Conservation (phyloP, 2,113 vertebrate genomes). For the Cnemophilus loriae region DNA sequence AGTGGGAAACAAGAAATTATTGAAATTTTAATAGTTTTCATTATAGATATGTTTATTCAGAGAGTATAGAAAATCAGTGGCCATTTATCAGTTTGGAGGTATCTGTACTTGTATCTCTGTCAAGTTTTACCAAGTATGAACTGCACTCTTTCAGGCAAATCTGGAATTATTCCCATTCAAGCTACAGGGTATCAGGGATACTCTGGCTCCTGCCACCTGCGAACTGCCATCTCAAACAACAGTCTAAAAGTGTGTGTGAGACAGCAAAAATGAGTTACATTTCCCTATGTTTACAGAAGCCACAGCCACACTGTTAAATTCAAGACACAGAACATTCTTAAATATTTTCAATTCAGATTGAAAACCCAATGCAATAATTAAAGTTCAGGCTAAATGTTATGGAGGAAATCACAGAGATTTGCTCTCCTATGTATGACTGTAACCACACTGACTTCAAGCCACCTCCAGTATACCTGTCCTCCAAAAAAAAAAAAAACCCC, state of each 20-base stretch:
- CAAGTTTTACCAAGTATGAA: not conserved
- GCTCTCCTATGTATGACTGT: not conserved
- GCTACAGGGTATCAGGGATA: not conserved
- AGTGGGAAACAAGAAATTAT: not conserved
- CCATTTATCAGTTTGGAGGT: not conserved
- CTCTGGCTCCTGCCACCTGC: not conserved
- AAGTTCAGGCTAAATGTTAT: slow-evolving; percentile 6
- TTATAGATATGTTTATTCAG: not conserved
- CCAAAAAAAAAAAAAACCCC: not conserved
- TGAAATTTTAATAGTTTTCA: not conserved
- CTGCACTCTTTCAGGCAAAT: not conserved
- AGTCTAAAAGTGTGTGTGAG: not conserved
- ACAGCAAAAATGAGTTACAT: not conserved
- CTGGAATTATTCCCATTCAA: not conserved
- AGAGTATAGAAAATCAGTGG: not conserved
- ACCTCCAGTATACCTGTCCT: not conserved
- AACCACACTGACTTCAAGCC: not conserved
- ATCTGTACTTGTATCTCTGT: not conserved
- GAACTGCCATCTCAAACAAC: not conserved
- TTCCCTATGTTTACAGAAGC: not conserved
- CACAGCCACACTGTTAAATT: not conserved
- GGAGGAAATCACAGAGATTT: not conserved
- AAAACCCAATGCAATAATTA: not conserved
- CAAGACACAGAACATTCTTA: not conserved
- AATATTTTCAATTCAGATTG: slow-evolving; percentile 36